Base-by-base conservation (phyloP, 2,113 vertebrate genomes). In the Recurvirostra avosetta region DNA sequence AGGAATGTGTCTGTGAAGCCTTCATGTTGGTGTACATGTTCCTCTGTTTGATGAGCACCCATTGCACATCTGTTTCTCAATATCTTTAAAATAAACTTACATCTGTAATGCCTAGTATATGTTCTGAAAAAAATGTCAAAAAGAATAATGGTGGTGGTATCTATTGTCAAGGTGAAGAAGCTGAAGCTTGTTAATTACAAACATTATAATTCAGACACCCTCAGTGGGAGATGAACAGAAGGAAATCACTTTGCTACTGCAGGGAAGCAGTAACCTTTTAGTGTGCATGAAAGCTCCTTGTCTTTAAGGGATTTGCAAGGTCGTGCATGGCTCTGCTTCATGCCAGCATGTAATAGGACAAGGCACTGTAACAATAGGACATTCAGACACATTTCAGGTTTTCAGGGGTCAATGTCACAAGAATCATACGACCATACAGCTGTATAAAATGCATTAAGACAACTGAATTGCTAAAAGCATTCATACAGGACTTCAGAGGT, bases 361-460 rank as follows among this genome's bases (percentile, higher is more conserved):
- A 26, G 27, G 52, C 66, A 14, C 29, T 5, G n/a, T 8, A 67
- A 12, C 22, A 62, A 4, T 1, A 19, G 13, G 11, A 26, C 18
- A 15, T 43, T 59, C 53, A 38, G 59, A 34, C 13, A 34, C 32
- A 4, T 15, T 29, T n/a, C 32, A 12, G 43, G 34, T 53, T 56
- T 26, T 38, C 56, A 5, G 16, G 34, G 40, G 14, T 23, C 72
- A n/a, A 8, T 4, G 32, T 4, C 59, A 34, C 50, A 55, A 59
- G 3, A 21, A 16, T 17, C 56, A 2, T 3, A 2, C 6, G 50
- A 27, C 34, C 52, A 18, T 3, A 12, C 21, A 14, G 71, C 0
- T 59, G 18, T 15, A 1, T 2, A 49, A 78, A 3, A 2, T 0
- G 19, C 13, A 16, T 5, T 12, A 5, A n/a, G 23, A 27, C 12